Evolutionary conservation across 2,113 vertebrate species (phyloP).

Genomic region (Sylvietta virens): DNA sequence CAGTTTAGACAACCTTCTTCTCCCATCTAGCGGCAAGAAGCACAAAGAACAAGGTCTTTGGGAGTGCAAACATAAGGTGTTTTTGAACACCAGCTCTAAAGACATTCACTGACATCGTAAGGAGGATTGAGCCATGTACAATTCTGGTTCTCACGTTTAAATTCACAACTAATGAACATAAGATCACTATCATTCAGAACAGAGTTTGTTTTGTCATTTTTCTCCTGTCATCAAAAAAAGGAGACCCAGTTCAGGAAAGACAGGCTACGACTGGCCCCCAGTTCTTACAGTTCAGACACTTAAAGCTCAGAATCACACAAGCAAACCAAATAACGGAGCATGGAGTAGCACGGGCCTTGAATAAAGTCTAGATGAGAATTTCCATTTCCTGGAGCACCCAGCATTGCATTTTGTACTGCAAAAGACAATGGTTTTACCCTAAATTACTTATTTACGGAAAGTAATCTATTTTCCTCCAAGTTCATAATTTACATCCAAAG

Average conservation of each 20-base stretch:
- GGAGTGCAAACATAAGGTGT: neutral
- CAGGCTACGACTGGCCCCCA: neutral
- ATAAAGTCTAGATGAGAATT: neutral
- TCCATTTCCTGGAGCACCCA: neutral
- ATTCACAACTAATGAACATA: neutral
- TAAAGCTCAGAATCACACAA: neutral
- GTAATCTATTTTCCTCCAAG: neutral
- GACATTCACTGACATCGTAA: neutral
- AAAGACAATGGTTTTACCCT: neutral
- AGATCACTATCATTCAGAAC: neutral
- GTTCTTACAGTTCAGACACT: neutral
- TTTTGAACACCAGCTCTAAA: neutral
- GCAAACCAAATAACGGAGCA: neutral
- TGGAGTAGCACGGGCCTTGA: neutral
- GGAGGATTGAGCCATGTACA: neutral
- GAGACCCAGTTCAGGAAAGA: neutral
- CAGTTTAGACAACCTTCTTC: conserved; percentile 71
- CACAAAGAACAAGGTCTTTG: conserved; percentile 51
- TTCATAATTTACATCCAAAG: neutral
- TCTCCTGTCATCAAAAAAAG: neutral
- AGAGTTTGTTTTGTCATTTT: neutral
- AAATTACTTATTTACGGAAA: neutral
- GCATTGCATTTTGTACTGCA: neutral
- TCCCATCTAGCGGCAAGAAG: conserved; percentile 77
- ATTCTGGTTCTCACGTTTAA: neutral